phyloP scores from a whole-genome alignment of 2,797 vertebrate species.

The Esox masquinongy region DNA sequence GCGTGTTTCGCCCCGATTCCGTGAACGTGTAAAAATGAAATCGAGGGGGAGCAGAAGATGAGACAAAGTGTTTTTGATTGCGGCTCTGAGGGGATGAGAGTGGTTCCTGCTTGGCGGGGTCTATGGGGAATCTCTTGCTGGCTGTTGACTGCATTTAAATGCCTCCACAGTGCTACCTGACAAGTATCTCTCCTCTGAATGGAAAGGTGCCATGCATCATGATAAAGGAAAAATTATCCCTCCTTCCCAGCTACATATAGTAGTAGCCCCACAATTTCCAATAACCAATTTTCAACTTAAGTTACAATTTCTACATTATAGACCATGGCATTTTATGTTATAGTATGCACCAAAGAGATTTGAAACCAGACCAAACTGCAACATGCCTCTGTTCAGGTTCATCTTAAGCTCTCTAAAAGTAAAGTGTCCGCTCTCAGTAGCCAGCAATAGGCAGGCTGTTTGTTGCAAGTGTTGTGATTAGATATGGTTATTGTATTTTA shows the following conservation, averaged over 20 bases:
- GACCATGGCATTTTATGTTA: no score
- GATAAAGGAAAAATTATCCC: conserved; percentile 39
- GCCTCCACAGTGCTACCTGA: conserved; percentile 26
- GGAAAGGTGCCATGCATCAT: conserved; percentile 52
- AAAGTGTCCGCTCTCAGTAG: no score
- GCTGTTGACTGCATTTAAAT: conserved; percentile 46
- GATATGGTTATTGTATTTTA: no score
- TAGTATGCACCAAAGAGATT: no score
- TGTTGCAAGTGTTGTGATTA: no score
- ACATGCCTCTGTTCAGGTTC: no score
- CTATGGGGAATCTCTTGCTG: conserved; percentile 9
- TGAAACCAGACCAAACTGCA: no score
- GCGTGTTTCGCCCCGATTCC: not conserved
- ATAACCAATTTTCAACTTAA: no score
- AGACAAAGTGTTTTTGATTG: conserved; percentile 44
- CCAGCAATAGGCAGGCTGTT: no score
- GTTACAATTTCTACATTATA: no score
- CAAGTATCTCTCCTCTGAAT: conserved; percentile 13
- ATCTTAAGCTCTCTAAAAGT: no score
- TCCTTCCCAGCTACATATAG: conserved; percentile 2
- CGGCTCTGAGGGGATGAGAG: conserved; percentile 43
- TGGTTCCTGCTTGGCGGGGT: conserved; percentile 31
- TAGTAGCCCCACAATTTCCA: no score
- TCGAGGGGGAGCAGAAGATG: conserved; percentile 25
- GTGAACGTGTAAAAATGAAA: conserved; percentile 14